A percentile compares a stretch with the other conserved stretches of the same genome.
phyloP scores from a whole-genome alignment of 2,888 invertebrate genomes.

The Orthosia gracilis region DNA sequence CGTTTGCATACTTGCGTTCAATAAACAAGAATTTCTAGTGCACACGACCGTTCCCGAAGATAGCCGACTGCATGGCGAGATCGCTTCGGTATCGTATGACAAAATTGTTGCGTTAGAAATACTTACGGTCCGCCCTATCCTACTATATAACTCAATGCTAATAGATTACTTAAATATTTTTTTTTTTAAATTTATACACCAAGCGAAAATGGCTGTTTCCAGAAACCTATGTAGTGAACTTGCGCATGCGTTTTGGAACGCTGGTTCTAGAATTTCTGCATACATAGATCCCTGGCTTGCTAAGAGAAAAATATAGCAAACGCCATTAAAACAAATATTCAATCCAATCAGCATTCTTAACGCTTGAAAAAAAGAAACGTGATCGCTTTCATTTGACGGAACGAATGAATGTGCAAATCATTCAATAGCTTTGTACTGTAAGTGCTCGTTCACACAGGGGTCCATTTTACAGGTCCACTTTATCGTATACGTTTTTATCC shows the following conservation, averaged over 20 bases:
- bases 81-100: no score
- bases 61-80: no score
- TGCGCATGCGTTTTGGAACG: background rate
- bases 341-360: background rate
- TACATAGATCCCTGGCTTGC: background rate
- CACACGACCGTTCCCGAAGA: no score
- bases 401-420: background rate
- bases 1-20: no score
- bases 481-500: no score
- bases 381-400: background rate
- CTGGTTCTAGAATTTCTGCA: background rate
- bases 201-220: background rate
- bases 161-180: constrained; percentile 15
- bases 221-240: background rate
- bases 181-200: constrained; percentile 26
- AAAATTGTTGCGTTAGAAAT: no score
- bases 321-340: background rate
- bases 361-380: background rate
- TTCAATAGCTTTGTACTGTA: background rate
- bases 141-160: no score
- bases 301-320: background rate
- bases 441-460: background rate
- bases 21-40: no score
- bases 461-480: no score
- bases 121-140: no score